These are phyloP conservation scores for Acrocephalus arundinaceus DNA, from an alignment of 2,113 vertebrate species.

Conservation along the genomic window DNA sequence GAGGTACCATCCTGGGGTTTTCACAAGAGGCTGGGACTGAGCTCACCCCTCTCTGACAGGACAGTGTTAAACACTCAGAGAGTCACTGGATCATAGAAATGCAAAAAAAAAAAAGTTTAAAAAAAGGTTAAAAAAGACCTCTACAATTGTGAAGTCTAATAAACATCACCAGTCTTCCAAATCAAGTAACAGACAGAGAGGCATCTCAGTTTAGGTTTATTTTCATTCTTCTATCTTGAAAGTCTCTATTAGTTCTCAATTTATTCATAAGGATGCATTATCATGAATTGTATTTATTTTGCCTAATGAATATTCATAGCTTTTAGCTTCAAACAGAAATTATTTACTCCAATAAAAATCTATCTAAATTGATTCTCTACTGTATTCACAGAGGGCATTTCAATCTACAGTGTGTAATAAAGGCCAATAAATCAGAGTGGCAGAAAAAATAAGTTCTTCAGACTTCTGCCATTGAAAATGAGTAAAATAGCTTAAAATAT, in stretches of 20 bases:
- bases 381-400: neutral
- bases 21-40: neutral
- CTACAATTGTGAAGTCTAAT: neutral
- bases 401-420: neutral
- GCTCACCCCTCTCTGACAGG: neutral
- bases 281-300: neutral
- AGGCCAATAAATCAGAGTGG: neutral
- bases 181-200: neutral
- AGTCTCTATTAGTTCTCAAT: neutral
- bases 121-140: neutral
- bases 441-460: neutral
- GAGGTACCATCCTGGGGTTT: neutral
- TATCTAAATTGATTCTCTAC: neutral
- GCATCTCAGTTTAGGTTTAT: neutral
- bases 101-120: too few relatives aligned
- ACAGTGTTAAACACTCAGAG: neutral
- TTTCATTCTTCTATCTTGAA: neutral
- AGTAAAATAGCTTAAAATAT: neutral
- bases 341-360: neutral
- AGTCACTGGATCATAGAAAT: neutral
- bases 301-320: slow-evolving; percentile 8
- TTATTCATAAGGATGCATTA: neutral
- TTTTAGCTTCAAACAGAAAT: slow-evolving; percentile 1
- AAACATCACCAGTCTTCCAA: neutral
- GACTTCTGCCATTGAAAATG: neutral